Percentiles rank a stretch among this genome's conserved stretches.
phyloP scores from a whole-genome alignment of 1,140 invertebrate species.

The Acyrthosiphon pisum region DNA sequence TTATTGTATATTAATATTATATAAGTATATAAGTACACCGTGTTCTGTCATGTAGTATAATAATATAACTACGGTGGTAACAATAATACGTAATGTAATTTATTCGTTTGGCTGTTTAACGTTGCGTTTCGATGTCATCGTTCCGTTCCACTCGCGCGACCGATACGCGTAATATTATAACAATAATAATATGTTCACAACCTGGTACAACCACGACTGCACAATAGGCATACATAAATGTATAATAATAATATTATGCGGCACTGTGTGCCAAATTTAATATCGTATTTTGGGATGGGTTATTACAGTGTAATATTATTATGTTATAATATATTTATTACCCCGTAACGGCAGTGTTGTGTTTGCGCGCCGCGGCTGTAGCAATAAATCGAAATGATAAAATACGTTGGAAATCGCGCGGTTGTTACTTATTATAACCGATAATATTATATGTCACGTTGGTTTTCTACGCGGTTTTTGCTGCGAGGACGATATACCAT shows the following conservation, averaged over 20 bases:
- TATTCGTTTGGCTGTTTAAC: background rate
- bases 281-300: background rate
- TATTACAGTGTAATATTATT: background rate
- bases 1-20: background rate
- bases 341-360: background rate
- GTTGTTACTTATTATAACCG: too few relatives aligned
- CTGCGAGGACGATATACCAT: background rate
- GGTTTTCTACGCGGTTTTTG: background rate
- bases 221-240: background rate
- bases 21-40: too few relatives aligned
- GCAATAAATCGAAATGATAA: background rate
- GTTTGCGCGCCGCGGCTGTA: background rate
- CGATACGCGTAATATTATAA: background rate
- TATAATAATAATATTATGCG: background rate
- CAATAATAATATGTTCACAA: background rate
- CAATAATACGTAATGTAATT: background rate
- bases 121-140: background rate
- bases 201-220: background rate
- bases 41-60: background rate
- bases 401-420: background rate
- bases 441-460: background rate
- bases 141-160: background rate
- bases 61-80: background rate
- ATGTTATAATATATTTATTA: background rate
- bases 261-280: background rate